phyloP scores from a whole-genome alignment of 2,113 vertebrate genomes.

The Spea bombifrons region DNA sequence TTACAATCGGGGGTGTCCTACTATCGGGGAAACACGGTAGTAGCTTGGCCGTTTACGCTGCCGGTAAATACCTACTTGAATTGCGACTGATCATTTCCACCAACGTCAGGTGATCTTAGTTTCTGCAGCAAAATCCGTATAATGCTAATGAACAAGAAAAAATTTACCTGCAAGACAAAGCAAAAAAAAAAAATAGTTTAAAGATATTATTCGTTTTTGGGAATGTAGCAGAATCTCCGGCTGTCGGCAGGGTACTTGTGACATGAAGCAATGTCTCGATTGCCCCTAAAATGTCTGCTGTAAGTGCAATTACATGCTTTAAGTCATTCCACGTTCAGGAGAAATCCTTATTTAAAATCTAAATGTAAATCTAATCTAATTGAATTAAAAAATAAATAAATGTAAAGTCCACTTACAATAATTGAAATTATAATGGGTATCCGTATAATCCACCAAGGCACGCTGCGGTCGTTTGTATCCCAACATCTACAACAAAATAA shows the following conservation, averaged over 20 bases:
- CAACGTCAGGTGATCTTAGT: slow-evolving; percentile 67
- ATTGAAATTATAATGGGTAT: slow-evolving; percentile 74
- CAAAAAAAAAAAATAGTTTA: not conserved
- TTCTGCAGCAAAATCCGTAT: slow-evolving; percentile 73
- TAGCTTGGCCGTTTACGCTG: too few species aligned
- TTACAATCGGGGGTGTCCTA: too few species aligned
- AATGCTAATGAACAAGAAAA: slow-evolving; percentile 73
- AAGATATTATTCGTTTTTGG: not conserved
- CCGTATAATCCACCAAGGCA: slow-evolving; percentile 75
- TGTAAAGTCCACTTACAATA: slow-evolving; percentile 67
- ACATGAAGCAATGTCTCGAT: too few species aligned
- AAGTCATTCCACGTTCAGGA: too few species aligned
- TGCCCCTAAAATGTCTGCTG: too few species aligned
- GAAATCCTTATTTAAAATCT: too few species aligned
- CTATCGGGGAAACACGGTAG: too few species aligned
- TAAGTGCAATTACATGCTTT: too few species aligned
- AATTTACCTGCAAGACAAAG: slow-evolving; percentile 65
- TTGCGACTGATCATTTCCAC: slow-evolving; percentile 72
- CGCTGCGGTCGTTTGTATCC: slow-evolving; percentile 70
- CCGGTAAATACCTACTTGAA: slow-evolving; percentile 61
- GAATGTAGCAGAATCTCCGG: too few species aligned
- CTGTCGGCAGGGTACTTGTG: too few species aligned
- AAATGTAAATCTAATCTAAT: too few species aligned
- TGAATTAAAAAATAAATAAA: not conserved
- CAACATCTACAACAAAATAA: slow-evolving; percentile 65